Conservation (phyloP, 2,113 vertebrate species). For the Spea bombifrons region DNA sequence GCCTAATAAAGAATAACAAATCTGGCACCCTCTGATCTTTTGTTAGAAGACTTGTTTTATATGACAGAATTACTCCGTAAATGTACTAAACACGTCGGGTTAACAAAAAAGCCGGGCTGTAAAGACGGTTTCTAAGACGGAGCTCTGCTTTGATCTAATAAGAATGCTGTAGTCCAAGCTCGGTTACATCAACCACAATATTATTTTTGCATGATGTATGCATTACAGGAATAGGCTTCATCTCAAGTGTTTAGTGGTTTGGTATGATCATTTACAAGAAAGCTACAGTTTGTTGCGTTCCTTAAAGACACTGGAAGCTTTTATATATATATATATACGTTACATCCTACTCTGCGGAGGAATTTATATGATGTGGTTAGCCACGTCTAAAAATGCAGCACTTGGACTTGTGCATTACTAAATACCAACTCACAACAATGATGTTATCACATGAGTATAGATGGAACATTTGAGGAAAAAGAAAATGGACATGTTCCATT, state of each 20-base stretch:
- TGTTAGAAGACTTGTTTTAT: constrained; percentile 51
- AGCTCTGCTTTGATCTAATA: constrained; percentile 29
- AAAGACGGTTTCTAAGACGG: constrained; percentile 7
- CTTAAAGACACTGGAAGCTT: constrained; percentile 13
- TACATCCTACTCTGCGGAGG: constrained; percentile 5
- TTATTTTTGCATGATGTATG: constrained; percentile 38
- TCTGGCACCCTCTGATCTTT: constrained; percentile 36
- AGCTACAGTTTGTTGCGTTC: constrained; percentile 31
- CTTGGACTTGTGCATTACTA: background rate
- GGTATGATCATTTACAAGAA: constrained; percentile 42
- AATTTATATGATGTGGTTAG: constrained; percentile 38
- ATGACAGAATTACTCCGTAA: background rate
- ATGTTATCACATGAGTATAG: constrained; percentile 4
- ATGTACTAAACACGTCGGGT: background rate
- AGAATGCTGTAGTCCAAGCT: constrained; percentile 1
- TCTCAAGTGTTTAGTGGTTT: constrained; percentile 39
- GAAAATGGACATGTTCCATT: background rate
- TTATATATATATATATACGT: constrained; percentile 13
- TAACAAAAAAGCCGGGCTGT: background rate
- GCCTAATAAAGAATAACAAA: constrained; percentile 56
- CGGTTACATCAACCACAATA: constrained; percentile 18
- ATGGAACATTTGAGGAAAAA: background rate
- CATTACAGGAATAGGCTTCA: constrained; percentile 38
- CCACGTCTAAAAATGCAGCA: constrained; percentile 28
- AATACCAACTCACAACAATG: background rate